These are phyloP conservation scores for Augiades crinisus DNA, from an alignment of 2,888 invertebrate genomes.

Conservation along the genomic window DNA sequence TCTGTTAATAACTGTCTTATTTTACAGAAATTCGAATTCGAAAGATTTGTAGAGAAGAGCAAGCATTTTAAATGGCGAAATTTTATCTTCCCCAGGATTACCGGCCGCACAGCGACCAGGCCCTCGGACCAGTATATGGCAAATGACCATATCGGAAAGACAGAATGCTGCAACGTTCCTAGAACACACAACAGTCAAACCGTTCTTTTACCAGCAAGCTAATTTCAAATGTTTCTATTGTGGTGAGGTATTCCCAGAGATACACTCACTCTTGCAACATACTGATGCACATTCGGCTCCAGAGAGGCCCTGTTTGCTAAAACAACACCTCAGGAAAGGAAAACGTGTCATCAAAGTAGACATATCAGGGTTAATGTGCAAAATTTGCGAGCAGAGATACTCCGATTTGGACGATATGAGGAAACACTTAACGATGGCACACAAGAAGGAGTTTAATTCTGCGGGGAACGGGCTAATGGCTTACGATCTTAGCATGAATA, in stretches of 20 bases:
- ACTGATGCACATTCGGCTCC: slow-evolving; percentile 51
- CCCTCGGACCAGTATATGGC: slow-evolving; percentile 67
- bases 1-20: no score
- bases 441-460: slow-evolving; percentile 67
- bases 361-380: slow-evolving; percentile 63
- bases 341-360: slow-evolving; percentile 72
- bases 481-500: slow-evolving; percentile 54
- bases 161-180: slow-evolving; percentile 70
- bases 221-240: slow-evolving; percentile 76
- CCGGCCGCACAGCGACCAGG: slow-evolving; percentile 45
- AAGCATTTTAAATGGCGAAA: slow-evolving; percentile 32
- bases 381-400: slow-evolving; percentile 61
- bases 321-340: slow-evolving; percentile 64
- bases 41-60: slow-evolving; percentile 5
- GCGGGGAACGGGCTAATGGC: slow-evolving; percentile 71
- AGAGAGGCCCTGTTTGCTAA: slow-evolving; percentile 54
- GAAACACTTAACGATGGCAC: slow-evolving; percentile 51
- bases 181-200: slow-evolving; percentile 62
- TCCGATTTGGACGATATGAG: slow-evolving; percentile 63
- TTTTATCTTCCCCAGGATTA: slow-evolving; percentile 49
- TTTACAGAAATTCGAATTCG: neutral
- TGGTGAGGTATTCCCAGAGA: slow-evolving; percentile 64
- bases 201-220: slow-evolving; percentile 71
- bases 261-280: slow-evolving; percentile 59
- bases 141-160: slow-evolving; percentile 71